phyloP scores from a whole-genome alignment of 1,140 invertebrate species.

The Drosophila elegans region DNA sequence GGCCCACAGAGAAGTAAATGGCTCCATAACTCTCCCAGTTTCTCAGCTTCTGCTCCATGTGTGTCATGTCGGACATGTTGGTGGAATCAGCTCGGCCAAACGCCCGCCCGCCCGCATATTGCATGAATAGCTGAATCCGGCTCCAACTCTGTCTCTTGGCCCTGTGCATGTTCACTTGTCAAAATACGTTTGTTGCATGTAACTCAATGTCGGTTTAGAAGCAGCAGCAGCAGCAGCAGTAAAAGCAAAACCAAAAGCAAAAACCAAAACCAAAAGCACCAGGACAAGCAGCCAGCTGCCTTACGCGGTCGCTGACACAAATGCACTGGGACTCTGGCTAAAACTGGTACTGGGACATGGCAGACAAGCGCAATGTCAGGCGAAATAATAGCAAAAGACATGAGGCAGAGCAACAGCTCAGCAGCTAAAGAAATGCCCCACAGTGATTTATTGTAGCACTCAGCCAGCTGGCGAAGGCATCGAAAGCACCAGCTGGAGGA shows the following conservation, averaged over 20 bases:
- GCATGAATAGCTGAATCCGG: slow-evolving; percentile 58
- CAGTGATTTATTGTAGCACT: slow-evolving; percentile 77
- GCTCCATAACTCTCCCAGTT: slow-evolving; percentile 66
- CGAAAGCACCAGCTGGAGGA: slow-evolving; percentile 1
- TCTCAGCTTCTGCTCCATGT: slow-evolving; percentile 24
- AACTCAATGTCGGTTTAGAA: slow-evolving; percentile 78
- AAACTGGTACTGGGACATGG: slow-evolving; percentile 57
- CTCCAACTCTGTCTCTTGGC: slow-evolving; percentile 37
- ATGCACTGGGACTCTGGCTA: slow-evolving; percentile 60
- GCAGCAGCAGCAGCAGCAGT: slow-evolving; percentile 14
- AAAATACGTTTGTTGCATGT: slow-evolving; percentile 81
- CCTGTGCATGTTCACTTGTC: slow-evolving; percentile 76
- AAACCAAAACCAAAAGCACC: slow-evolving; percentile 7
- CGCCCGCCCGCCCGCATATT: slow-evolving; percentile 60
- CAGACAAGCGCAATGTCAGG: slow-evolving; percentile 78
- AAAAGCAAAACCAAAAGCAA: background rate
- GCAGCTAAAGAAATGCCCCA: slow-evolving; percentile 65
- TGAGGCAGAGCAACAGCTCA: slow-evolving; percentile 30
- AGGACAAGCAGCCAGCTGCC: slow-evolving; percentile 54
- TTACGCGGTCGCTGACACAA: slow-evolving; percentile 74
- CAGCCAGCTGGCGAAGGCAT: slow-evolving; percentile 38
- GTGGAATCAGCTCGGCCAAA: slow-evolving; percentile 60
- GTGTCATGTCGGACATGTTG: slow-evolving; percentile 78
- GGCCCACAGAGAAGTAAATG: slow-evolving; percentile 28
- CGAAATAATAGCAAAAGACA: slow-evolving; percentile 78